These are phyloP conservation scores for Acheta domesticus DNA, from an alignment of 2,888 invertebrate genomes.

Conservation along the genomic window DNA sequence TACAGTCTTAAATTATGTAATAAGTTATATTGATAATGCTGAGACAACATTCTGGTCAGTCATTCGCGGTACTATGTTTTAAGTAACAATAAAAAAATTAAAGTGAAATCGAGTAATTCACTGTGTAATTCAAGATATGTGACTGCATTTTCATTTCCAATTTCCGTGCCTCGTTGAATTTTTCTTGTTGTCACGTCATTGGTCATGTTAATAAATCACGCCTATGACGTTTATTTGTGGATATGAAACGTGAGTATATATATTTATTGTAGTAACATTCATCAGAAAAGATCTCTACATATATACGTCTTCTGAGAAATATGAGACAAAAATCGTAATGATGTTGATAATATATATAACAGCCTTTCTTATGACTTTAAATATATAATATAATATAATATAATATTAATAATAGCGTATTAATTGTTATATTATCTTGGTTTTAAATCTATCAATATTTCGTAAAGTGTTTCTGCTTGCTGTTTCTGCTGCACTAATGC, in stretches of 20 bases:
- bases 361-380: conserved; percentile 34
- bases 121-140: not conserved
- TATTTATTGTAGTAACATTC: conserved; percentile 18
- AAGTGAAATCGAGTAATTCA: no score
- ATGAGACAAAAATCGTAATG: conserved; percentile 26
- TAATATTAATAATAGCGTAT: conserved; percentile 26
- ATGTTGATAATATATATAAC: conserved; percentile 32
- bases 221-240: conserved; percentile 9
- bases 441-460: conserved; percentile 12
- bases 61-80: not conserved
- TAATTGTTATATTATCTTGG: conserved; percentile 19
- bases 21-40: conserved; percentile 28
- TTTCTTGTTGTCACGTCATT: not conserved
- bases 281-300: conserved; percentile 24
- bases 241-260: conserved; percentile 18
- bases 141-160: not conserved
- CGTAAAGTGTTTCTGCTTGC: not conserved
- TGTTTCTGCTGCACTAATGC: not conserved
- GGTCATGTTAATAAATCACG: not conserved
- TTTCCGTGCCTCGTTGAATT: not conserved
- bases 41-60: conserved; percentile 11
- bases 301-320: conserved; percentile 23
- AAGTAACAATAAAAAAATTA: not conserved
- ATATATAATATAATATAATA: conserved; percentile 24
- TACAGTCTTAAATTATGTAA: conserved; percentile 28